These are phyloP conservation scores for Eupithecia abbreviata DNA, from an alignment of 2,888 invertebrate species.

Conservation along the genomic window DNA sequence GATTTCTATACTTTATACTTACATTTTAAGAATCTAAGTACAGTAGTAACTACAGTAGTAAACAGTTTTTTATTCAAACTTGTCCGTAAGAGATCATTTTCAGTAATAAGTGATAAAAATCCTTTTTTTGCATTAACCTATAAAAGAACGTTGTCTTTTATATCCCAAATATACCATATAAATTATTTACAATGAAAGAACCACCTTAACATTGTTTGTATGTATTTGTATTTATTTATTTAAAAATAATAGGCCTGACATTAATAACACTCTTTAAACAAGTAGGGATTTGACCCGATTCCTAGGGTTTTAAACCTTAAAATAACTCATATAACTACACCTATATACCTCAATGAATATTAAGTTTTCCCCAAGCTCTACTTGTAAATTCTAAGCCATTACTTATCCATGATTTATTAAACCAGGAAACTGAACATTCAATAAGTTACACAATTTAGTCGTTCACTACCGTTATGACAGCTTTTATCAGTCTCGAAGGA, in stretches of 20 bases:
- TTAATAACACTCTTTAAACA: too few species aligned
- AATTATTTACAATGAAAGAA: too few species aligned
- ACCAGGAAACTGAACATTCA: conserved; percentile 26
- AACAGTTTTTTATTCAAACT: not conserved
- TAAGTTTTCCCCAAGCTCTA: conserved; percentile 17
- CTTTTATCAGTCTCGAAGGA: not conserved
- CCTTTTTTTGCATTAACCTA: too few species aligned
- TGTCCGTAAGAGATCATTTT: not conserved
- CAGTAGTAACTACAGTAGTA: too few species aligned
- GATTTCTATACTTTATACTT: conserved; percentile 42
- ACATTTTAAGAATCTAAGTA: conserved; percentile 33
- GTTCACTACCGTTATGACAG: conserved; percentile 3
- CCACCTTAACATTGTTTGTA: too few species aligned
- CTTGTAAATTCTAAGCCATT: conserved; percentile 25
- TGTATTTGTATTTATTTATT: too few species aligned
- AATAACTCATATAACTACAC: too few species aligned
- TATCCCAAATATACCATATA: too few species aligned
- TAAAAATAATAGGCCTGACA: too few species aligned
- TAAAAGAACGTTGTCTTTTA: too few species aligned
- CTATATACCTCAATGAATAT: not conserved
- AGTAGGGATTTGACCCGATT: too few species aligned
- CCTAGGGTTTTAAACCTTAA: too few species aligned
- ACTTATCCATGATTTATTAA: conserved; percentile 27
- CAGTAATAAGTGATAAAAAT: not conserved
- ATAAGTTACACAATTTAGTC: conserved; percentile 25